Evolutionary conservation across 1,140 invertebrate genomes (phyloP), one percentile per base, ranked within the genome.

Genomic region (Drepana arcuata): DNA sequence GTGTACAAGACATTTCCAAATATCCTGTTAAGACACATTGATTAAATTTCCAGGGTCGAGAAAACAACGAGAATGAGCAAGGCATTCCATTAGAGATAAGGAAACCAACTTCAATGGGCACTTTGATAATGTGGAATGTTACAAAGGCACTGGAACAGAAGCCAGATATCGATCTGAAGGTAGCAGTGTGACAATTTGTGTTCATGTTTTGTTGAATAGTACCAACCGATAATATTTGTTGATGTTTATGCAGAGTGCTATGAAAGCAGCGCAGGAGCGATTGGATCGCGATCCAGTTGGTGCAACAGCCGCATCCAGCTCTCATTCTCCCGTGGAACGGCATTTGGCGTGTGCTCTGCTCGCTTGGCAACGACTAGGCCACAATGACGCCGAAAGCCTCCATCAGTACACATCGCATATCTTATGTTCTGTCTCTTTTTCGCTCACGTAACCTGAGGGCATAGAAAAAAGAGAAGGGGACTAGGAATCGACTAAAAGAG

Each of bases 101-200:
- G 10, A 52, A 54, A 37, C 26, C 48, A 14, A 30, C 48, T n/a
- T 81, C 77, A 1, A 43, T 77, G 49, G 47, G 37, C 15, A 62
- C 65, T 27, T 48, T 81, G n/a, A 71, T 81, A 38, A 34, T 55
- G 16, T 81, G 77, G 77, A 81, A 81, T 42, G 57, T 81, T 48
- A 47, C 58, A 4, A 81, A 77, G 41, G 67, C 62, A 15, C 18
- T 71, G 2, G 60, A 75, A 53, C 52, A 29, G 6, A 66, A 69
- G 34, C 59, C 71, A 11, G 10, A 25, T 7, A 46, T 78, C 18
- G 48, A 81, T 43, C 44, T 81, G 36, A 60, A 58, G 66, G 77
- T 80, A 62, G 13, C 11, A 14, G 23, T 34, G 9, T 27, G 21
- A 34, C 23, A 29, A 34, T 26, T 32, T 7, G 7, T 32, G n/a